Evolutionary conservation across 1,140 invertebrate species (phyloP).

Genomic region (Zaprionus ornatus): DNA sequence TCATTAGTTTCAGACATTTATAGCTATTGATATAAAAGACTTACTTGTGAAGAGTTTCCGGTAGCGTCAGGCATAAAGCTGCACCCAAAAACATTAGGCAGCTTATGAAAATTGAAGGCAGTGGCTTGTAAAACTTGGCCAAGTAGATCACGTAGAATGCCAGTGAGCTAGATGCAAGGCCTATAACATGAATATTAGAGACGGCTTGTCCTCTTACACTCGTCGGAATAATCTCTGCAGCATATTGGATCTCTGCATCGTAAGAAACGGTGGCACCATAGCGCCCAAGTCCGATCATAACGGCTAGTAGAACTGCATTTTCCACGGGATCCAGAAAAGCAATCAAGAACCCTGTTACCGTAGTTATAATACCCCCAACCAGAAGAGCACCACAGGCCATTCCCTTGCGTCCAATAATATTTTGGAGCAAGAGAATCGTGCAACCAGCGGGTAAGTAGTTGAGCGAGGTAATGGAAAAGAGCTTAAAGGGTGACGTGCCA

Average conservation of each 20-base stretch:
- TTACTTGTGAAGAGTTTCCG: slow-evolving; percentile 86
- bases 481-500: slow-evolving; percentile 85
- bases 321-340: slow-evolving; percentile 63
- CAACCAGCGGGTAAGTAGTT: slow-evolving; percentile 86
- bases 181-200: slow-evolving; percentile 85
- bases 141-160: slow-evolving; percentile 81
- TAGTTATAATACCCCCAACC: slow-evolving; percentile 85
- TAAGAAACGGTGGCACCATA: slow-evolving; percentile 87
- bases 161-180: slow-evolving; percentile 83
- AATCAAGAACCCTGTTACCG: slow-evolving; percentile 68
- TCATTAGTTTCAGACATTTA: too few species aligned
- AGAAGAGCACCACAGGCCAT: slow-evolving; percentile 85
- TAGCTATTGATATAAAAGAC: not conserved
- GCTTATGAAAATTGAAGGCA: slow-evolving; percentile 85
- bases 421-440: slow-evolving; percentile 85
- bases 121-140: slow-evolving; percentile 84
- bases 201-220: slow-evolving; percentile 86
- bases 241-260: slow-evolving; percentile 87
- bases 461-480: slow-evolving; percentile 85
- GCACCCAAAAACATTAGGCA: slow-evolving; percentile 85
- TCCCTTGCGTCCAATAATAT: slow-evolving; percentile 85
- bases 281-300: slow-evolving; percentile 85
- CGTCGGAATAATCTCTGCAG: slow-evolving; percentile 88
- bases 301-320: slow-evolving; percentile 61
- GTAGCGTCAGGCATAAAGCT: slow-evolving; percentile 85